Base-by-base conservation (phyloP, 2,797 vertebrate species). In the Allobates femoralis region DNA sequence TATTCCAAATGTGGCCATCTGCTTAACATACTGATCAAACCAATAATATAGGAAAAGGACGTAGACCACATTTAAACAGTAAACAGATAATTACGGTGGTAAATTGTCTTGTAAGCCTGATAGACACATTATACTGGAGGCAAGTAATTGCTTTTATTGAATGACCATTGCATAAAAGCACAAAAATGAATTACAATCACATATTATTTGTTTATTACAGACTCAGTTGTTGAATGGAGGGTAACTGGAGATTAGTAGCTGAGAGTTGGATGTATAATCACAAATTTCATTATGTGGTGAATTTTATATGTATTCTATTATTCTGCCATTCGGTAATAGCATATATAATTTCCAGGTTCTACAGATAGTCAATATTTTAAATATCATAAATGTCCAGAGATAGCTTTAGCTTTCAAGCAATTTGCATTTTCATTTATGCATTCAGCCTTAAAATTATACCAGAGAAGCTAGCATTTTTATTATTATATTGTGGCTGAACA, bases 1-100 rank as follows among this genome's bases (percentile, higher is more conserved):
- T 60, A 79, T 79, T 90, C 89, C 2, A 89, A 88, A 83, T 66
- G 60, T 89, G 82, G 15, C 75, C 62, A 87, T 83, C 28, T 88
- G 23, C 28, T 46, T 23, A 86, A 0, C 37, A 89, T 82, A 28
- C 73, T 30, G 26, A 55, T 55, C 6, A 53, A 32, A 55, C 11
- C 21, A 69, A 53, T 51, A 53, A 67, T 41, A 30, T 67, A 81
- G 81, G 23, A 74, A 19, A 11, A 15, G 73, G 2, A 19, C 0
- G 69, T 82, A 89, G 78, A 83, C 62, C 56, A 1, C 37, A 10
- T 80, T 62, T 32, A 67, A 53, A 73, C 55, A 10, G 0, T 50
- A 2, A 50, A 79, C 83, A 1, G 34, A 12, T 26, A n/a, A 78
- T 67, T 19, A 34, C 4, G 51, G 5, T 11, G 21, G n/a, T 62